Conservation (phyloP, 64 coral and sea anemone species). For the Montipora capricornis region DNA sequence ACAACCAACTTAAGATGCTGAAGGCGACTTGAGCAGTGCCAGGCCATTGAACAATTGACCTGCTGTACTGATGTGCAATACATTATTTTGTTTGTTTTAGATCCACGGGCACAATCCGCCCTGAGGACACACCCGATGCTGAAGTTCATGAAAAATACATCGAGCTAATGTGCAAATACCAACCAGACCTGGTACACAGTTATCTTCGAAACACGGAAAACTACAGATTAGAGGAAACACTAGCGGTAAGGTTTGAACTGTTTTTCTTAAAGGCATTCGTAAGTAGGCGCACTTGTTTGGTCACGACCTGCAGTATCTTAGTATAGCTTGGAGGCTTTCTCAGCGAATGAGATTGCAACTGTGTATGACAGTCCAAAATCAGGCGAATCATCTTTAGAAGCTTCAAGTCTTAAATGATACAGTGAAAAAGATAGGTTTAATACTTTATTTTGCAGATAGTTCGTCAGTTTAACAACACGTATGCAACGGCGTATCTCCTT, state of each 20-base stretch:
- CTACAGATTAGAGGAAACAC: constrained; percentile 95
- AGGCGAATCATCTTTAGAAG: too few relatives aligned
- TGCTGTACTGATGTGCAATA: too few relatives aligned
- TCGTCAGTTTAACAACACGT: constrained; percentile 75
- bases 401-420: too few relatives aligned
- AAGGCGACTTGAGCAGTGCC: too few relatives aligned
- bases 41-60: too few relatives aligned
- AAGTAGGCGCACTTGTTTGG: background rate
- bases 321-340: too few relatives aligned
- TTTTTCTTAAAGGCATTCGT: background rate
- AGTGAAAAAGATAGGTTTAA: background rate
- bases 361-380: too few relatives aligned
- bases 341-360: too few relatives aligned
- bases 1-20: too few relatives aligned
- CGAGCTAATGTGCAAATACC: constrained; percentile 95
- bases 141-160: constrained; percentile 95
- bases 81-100: constrained; percentile 1
- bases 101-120: constrained; percentile 41
- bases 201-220: constrained; percentile 85
- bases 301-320: too few relatives aligned
- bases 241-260: constrained; percentile 69
- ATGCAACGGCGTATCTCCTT: constrained; percentile 89
- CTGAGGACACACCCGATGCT: constrained; percentile 75
- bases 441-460: constrained; percentile 76
- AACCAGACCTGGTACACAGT: constrained; percentile 81